phyloP scores from a whole-genome alignment of 1,140 invertebrate genomes.

The Reticulitermes speratus region DNA sequence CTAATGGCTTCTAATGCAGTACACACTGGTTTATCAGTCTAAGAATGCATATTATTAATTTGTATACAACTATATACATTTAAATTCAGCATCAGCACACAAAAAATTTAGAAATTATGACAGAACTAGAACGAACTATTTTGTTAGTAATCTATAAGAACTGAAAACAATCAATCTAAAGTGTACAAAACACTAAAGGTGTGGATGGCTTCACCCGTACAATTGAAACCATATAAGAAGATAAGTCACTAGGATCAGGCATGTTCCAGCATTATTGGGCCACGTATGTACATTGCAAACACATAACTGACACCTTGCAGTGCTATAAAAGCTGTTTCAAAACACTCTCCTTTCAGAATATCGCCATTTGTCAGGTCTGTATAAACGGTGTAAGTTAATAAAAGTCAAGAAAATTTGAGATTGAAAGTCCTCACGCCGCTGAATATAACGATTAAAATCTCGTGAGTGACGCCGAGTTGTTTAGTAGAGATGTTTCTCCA shows the following conservation, averaged over 20 bases:
- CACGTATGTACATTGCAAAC: no score
- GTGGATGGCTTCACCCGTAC: not conserved
- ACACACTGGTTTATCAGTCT: constrained; percentile 12
- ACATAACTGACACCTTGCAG: no score
- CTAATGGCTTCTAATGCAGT: not conserved
- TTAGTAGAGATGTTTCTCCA: no score
- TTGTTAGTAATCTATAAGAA: not conserved
- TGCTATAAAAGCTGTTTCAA: no score
- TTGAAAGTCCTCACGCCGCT: no score
- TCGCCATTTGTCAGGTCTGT: no score
- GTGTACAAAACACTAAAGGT: not conserved
- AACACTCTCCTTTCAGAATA: no score
- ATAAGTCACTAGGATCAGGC: not conserved
- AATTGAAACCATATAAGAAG: not conserved
- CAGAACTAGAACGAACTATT: not conserved
- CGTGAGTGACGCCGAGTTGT: no score
- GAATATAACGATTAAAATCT: no score
- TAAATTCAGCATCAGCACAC: not conserved
- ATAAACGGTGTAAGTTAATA: no score
- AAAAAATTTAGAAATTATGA: not conserved
- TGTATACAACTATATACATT: constrained; percentile 19
- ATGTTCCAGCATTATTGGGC: no score
- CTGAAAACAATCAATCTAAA: not conserved
- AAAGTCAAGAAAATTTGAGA: no score
- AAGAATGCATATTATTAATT: constrained; percentile 29